These are phyloP conservation scores for Sisyra terminalis DNA, from an alignment of 2,888 invertebrate genomes.

Conservation along the genomic window DNA sequence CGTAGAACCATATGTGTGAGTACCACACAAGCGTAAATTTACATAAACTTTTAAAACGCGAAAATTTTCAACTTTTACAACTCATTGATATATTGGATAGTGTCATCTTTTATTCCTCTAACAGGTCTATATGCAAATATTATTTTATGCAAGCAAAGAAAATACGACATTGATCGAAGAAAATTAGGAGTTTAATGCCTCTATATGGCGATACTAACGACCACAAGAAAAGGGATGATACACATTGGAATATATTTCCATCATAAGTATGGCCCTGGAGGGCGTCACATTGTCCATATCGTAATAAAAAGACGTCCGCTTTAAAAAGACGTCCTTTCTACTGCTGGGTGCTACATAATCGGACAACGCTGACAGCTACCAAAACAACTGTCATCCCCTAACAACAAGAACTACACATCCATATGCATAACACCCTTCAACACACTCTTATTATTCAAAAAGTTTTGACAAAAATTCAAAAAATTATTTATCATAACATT, in stretches of 20 bases:
- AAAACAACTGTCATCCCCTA: conserved; percentile 23
- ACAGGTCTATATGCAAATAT: too few relatives aligned
- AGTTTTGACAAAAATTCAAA: neutral
- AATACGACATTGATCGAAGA: conserved; percentile 12
- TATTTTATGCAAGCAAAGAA: conserved; percentile 13
- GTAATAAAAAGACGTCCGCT: conserved; percentile 11
- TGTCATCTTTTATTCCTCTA: too few relatives aligned
- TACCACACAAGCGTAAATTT: too few relatives aligned
- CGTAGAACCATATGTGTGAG: too few relatives aligned
- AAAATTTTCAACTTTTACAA: too few relatives aligned
- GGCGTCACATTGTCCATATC: conserved; percentile 25
- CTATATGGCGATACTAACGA: too few relatives aligned
- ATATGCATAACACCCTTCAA: conserved; percentile 12
- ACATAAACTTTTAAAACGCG: too few relatives aligned
- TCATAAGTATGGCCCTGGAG: conserved; percentile 13
- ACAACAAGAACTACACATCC: conserved; percentile 16
- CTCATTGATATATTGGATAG: neutral
- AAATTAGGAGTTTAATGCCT: neutral
- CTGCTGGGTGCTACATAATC: neutral
- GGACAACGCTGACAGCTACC: conserved; percentile 13
- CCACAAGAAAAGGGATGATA: conserved; percentile 1
- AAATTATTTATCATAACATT: neutral
- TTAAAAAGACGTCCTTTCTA: conserved; percentile 21
- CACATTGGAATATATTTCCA: conserved; percentile 8
- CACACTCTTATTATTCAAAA: conserved; percentile 1